Conservation (phyloP, 53 echinoderm and acorn worm genomes). For the Holothuria scabra region DNA sequence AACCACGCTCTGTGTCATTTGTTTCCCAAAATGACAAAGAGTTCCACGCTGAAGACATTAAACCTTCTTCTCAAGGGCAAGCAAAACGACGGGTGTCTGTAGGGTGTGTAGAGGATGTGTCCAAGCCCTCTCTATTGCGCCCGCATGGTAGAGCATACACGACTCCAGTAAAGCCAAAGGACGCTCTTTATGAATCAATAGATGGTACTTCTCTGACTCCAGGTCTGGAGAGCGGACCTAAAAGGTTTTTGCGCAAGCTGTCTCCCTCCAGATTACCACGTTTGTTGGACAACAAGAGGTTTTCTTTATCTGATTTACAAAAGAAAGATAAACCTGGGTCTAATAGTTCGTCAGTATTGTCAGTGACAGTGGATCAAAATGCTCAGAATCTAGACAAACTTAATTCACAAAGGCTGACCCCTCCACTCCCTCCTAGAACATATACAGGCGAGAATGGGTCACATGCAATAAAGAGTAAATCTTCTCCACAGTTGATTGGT, state of each 20-base stretch:
- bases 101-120: background rate
- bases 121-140: background rate
- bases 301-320: background rate
- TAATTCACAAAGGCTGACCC: background rate
- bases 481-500: background rate
- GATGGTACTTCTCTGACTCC: background rate
- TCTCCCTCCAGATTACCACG: conserved; percentile 14
- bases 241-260: conserved; percentile 16
- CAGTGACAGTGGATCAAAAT: background rate
- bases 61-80: background rate
- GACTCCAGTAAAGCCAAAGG: conserved; percentile 15
- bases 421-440: conserved; percentile 38
- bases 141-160: conserved; percentile 30
- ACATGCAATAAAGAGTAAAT: conserved; percentile 2
- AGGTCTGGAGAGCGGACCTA: conserved; percentile 11
- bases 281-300: background rate
- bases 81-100: background rate
- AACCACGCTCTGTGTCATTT: conserved; percentile 17
- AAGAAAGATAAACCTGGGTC: background rate
- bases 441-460: background rate
- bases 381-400: background rate
- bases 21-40: background rate
- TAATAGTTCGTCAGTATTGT: conserved; percentile 19
- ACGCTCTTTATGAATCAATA: conserved; percentile 34
- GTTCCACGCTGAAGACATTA: background rate